A percentile compares a stretch with the other conserved stretches of the same genome.
Conservation (phyloP, 2,797 vertebrate species). For the Liasis olivaceus region DNA sequence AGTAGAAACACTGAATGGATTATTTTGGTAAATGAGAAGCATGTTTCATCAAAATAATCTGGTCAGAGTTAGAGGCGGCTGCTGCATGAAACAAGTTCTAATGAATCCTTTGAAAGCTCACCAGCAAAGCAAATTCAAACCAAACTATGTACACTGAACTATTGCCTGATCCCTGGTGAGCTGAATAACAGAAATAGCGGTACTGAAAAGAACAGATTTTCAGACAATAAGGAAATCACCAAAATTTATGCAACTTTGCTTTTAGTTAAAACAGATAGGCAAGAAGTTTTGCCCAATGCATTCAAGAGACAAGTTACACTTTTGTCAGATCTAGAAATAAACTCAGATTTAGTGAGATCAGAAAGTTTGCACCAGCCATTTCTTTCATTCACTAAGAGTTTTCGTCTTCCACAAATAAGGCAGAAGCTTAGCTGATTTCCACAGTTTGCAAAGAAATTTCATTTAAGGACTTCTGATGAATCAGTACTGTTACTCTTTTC, state of each 20-base stretch:
- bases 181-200: background rate
- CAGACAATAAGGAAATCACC: background rate
- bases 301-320: background rate
- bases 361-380: background rate
- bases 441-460: background rate
- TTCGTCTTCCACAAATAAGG: background rate
- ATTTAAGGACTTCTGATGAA: background rate
- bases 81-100: background rate
- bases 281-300: background rate
- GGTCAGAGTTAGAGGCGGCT: background rate
- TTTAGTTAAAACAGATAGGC: background rate
- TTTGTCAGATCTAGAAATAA: background rate
- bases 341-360: background rate
- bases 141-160: background rate
- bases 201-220: background rate
- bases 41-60: background rate
- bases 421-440: background rate
- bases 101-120: background rate
- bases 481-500: background rate
- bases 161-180: background rate
- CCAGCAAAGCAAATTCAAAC: background rate
- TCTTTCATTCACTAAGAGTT: background rate
- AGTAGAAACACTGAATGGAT: background rate
- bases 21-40: background rate
- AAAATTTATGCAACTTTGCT: background rate